Evolutionary conservation across 2,113 vertebrate genomes (phyloP).

Genomic region (Monopterus albus): DNA sequence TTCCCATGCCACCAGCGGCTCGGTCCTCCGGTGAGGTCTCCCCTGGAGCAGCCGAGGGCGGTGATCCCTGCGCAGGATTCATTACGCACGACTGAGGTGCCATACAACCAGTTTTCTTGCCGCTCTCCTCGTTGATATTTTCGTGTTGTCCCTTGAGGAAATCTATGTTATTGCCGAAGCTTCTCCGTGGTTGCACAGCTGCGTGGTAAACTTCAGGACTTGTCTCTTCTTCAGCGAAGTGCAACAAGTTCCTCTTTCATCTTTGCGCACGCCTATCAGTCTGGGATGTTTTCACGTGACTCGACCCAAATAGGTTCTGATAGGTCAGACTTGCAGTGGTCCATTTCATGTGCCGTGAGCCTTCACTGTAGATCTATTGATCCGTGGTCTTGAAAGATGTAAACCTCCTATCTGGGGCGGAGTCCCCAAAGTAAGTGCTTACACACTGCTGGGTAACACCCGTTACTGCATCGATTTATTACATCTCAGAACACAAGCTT

Average conservation of each 20-base stretch:
- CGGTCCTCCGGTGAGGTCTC: conserved; percentile 66
- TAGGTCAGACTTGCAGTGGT: conserved; percentile 66
- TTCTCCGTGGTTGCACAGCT: conserved; percentile 22
- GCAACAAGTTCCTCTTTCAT: conserved; percentile 69
- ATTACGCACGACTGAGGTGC: conserved; percentile 83
- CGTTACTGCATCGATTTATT: not conserved
- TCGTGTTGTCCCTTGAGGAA: not conserved
- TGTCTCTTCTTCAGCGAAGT: conserved; percentile 63
- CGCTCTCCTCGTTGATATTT: conserved; percentile 22
- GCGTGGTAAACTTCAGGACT: conserved; percentile 23
- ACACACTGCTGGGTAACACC: not conserved
- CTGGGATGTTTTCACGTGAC: conserved; percentile 69
- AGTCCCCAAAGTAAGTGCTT: not conserved
- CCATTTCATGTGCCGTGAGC: conserved; percentile 2
- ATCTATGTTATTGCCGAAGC: not conserved
- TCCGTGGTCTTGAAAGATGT: conserved; percentile 52
- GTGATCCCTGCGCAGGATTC: conserved; percentile 83
- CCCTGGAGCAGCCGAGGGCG: conserved; percentile 56
- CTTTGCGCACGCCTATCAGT: conserved; percentile 77
- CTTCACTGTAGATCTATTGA: too few relatives aligned
- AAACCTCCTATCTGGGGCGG: conserved; percentile 15
- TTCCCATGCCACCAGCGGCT: conserved; percentile 47
- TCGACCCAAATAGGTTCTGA: conserved; percentile 40
- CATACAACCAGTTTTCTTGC: conserved; percentile 76
- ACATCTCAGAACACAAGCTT: too few relatives aligned